Evolutionary conservation across 2,797 vertebrate genomes (phyloP).

Genomic region (Rhyacichthys aspro): DNA sequence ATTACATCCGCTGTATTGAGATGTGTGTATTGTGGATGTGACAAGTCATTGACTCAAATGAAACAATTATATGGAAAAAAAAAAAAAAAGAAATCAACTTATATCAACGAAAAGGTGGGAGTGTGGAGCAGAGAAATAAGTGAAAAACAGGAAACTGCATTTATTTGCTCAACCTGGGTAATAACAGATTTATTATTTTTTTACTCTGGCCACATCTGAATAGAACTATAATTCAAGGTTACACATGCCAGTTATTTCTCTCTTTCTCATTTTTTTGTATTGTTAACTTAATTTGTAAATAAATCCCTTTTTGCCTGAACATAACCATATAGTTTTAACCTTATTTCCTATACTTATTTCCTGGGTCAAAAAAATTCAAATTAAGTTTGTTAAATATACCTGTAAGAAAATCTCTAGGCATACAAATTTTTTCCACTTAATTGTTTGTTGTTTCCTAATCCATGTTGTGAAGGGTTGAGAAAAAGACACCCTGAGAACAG

Average conservation of each 20-base stretch:
- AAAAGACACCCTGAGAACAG: constrained; percentile 16
- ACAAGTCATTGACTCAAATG: constrained; percentile 69
- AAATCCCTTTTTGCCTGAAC: too few relatives aligned
- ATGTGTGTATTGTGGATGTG: constrained; percentile 52
- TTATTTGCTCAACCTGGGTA: constrained; percentile 31
- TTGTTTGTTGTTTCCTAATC: background rate
- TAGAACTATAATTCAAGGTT: too few relatives aligned
- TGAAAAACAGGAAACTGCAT: constrained; percentile 47
- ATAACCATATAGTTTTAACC: too few relatives aligned
- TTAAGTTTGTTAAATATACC: too few relatives aligned
- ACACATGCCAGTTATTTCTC: too few relatives aligned
- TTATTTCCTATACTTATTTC: too few relatives aligned
- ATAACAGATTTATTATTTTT: constrained; percentile 47
- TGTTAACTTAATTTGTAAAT: too few relatives aligned
- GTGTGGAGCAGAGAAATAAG: constrained; percentile 34
- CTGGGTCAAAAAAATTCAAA: too few relatives aligned
- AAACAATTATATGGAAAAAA: constrained; percentile 72
- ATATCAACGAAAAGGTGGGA: constrained; percentile 34
- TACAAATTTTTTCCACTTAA: background rate
- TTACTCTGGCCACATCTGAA: constrained; percentile 30
- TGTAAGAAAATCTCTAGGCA: too few relatives aligned
- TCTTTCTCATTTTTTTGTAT: too few relatives aligned
- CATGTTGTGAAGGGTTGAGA: constrained; percentile 1
- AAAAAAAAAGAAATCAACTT: too few relatives aligned
- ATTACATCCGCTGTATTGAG: constrained; percentile 50